Evolutionary conservation across 2,113 vertebrate species (phyloP), one percentile per base, ranked within the genome.

Genomic region (Zapus hudsonius): DNA sequence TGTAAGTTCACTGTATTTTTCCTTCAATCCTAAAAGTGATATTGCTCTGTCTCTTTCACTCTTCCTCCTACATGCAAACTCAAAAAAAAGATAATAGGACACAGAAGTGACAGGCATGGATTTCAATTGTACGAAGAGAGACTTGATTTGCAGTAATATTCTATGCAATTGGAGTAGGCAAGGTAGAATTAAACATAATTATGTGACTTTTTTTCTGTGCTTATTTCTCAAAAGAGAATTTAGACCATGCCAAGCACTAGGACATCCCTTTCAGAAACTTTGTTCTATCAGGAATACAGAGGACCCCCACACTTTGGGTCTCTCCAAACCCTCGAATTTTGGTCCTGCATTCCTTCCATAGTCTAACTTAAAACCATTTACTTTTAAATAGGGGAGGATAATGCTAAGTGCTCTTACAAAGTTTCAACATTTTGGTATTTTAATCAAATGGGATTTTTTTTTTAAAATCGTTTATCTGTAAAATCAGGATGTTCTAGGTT

Each of bases 1-100:
- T 93, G 78, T 29, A 94, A 95, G 80, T 89, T 94, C 89, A 83
- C 25, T 59, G 47, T 69, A 72, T 70, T 61, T 89, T 95, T 82
- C 72, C 57, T 89, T 91, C 52, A n/a, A 82, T 89, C 92, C 93
- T 75, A 57, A 87, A 95, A 94, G 87, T 81, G 23, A 59, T 38
- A 40, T 19, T 83, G 90, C 29, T 63, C 13, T 81, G 13, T 63
- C 75, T 67, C n/a, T 4, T 31, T 83, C 52, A 36, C 23, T 16
- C 12, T 78, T 44, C 73, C 74, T 84, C 27, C 0, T 1, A 2
- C 15, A 13, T 25, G 36, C 4, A 38, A 55, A 73, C 61, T 72
- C 80, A 84, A 47, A 42, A 81, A 36, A 94, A 84, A 6, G 40
- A 90, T 78, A 42, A 67, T 91, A 72, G 87, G 80, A 89, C 44